Percentiles rank a stretch among this genome's conserved stretches.
These are phyloP conservation scores for Calcarius lapponicus DNA, from an alignment of 2,797 vertebrate genomes.

Conservation along the genomic window DNA sequence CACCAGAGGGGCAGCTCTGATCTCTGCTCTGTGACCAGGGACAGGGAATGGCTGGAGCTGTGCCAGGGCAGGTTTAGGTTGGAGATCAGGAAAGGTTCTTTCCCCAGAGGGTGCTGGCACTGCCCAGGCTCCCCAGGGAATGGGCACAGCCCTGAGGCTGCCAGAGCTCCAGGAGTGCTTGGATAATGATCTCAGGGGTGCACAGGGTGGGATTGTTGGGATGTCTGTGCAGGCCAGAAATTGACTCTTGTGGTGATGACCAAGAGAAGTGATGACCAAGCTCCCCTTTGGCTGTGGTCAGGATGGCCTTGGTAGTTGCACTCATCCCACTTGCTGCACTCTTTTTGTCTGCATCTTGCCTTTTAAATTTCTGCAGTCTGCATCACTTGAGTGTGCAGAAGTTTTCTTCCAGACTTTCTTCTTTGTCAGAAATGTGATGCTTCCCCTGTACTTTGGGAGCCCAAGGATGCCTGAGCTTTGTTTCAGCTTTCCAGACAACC, in stretches of 20 bases:
- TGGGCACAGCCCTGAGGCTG: not conserved
- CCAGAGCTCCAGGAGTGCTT: not conserved
- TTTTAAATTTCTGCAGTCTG: not conserved
- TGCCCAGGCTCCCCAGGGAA: not conserved
- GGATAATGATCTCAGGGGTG: accelerated
- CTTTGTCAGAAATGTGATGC: not conserved
- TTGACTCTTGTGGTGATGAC: not conserved
- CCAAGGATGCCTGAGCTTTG: not conserved
- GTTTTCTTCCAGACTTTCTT: not conserved
- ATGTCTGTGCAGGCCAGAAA: not conserved
- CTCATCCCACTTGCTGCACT: not conserved
- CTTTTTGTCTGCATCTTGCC: not conserved
- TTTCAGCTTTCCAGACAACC: not conserved
- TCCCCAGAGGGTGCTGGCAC: not conserved
- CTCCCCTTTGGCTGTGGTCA: not conserved
- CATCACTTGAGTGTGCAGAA: not conserved
- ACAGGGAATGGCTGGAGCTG: not conserved
- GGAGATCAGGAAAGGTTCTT: not conserved
- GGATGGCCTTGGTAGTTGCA: not conserved
- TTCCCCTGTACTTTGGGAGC: accelerated
- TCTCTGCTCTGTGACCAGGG: not conserved
- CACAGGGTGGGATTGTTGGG: not conserved
- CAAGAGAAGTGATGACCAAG: not conserved
- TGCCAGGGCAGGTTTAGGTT: accelerated
- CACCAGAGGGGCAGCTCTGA: not conserved